Conservation (phyloP, 2,113 vertebrate species). For the Polypterus bichir region DNA sequence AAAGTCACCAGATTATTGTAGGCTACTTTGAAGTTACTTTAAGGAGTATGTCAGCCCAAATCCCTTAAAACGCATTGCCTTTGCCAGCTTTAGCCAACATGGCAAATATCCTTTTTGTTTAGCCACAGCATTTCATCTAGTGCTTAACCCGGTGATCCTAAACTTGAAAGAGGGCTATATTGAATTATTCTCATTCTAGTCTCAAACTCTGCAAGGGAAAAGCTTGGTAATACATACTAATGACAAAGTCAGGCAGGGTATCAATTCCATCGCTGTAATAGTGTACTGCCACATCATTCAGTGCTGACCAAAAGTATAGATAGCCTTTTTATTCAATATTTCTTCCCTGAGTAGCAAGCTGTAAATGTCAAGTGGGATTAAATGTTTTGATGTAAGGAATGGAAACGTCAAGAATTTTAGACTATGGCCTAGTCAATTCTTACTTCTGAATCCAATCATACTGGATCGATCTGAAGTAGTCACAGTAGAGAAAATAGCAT, state of each 20-base stretch:
- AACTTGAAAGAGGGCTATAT: slow-evolving; percentile 41
- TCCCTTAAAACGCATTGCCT: slow-evolving; percentile 43
- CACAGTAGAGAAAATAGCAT: no score
- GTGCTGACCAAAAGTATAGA: no score
- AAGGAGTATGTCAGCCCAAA: slow-evolving; percentile 37
- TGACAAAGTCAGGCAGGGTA: slow-evolving; percentile 19
- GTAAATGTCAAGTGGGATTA: no score
- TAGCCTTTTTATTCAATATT: no score
- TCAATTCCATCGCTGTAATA: neutral
- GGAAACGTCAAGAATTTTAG: no score
- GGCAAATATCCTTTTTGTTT: slow-evolving; percentile 31
- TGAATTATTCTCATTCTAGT: slow-evolving; percentile 42
- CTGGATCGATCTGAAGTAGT: no score
- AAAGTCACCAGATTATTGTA: slow-evolving; percentile 37
- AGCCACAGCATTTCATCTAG: slow-evolving; percentile 37
- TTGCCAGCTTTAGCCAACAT: slow-evolving; percentile 34
- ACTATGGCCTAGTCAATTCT: no score
- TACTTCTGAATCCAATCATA: no score
- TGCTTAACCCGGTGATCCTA: slow-evolving; percentile 46
- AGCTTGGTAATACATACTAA: slow-evolving; percentile 34
- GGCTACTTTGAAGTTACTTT: slow-evolving; percentile 37
- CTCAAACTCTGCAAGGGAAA: slow-evolving; percentile 26
- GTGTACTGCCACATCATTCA: neutral
- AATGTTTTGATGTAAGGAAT: no score
- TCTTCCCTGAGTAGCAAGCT: no score